phyloP scores from a whole-genome alignment of 2,797 vertebrate species.

The Anguilla obscura region DNA sequence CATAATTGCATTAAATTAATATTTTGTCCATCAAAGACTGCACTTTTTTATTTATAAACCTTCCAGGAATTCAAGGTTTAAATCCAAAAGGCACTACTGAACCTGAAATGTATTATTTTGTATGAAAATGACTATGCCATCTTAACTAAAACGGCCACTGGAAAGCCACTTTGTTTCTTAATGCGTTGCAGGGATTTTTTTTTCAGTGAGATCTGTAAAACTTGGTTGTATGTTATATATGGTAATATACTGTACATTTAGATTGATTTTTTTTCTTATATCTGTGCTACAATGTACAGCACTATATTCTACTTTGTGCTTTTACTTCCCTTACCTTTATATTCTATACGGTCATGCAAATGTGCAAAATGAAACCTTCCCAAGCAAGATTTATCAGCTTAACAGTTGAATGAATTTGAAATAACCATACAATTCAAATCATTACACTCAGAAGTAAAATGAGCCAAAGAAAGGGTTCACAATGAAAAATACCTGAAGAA shows the following conservation, averaged over 20 bases:
- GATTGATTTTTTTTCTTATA: background rate
- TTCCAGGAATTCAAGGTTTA: background rate
- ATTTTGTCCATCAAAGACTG: too few relatives aligned
- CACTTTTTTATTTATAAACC: background rate
- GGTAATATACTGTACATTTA: too few relatives aligned
- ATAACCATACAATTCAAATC: background rate
- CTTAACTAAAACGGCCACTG: background rate
- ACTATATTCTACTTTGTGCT: background rate
- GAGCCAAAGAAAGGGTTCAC: background rate
- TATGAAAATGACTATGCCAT: background rate
- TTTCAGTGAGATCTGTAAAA: background rate
- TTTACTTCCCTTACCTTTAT: background rate
- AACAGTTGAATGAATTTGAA: background rate
- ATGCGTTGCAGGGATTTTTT: background rate
- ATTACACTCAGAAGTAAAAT: background rate
- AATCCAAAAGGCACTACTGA: background rate
- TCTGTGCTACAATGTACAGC: background rate
- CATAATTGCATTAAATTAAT: too few relatives aligned
- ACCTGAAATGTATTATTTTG: background rate
- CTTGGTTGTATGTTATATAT: background rate
- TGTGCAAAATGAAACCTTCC: background rate
- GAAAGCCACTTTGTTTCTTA: background rate
- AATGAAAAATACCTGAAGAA: background rate
- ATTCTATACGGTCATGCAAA: background rate
- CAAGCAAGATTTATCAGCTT: background rate